Percentiles rank a stretch among this genome's conserved stretches.
These are phyloP conservation scores for Papilio polytes DNA, from an alignment of 1,140 invertebrate species.

Conservation along the genomic window DNA sequence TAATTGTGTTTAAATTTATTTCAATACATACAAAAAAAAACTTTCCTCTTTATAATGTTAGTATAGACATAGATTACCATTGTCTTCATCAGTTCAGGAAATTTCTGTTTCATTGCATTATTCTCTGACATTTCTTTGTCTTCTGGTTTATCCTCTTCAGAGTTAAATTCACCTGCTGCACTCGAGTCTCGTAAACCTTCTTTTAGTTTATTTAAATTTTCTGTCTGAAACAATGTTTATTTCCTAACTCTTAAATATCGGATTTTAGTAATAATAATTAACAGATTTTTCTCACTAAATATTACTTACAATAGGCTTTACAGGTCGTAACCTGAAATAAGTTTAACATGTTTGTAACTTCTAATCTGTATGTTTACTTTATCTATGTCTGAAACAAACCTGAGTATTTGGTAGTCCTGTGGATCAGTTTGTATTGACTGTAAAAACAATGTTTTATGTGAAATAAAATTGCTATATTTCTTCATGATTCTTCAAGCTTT, in stretches of 20 bases:
- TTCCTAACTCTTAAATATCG: background rate
- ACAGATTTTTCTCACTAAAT: no score
- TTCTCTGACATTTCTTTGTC: background rate
- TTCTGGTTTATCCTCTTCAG: background rate
- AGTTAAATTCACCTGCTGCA: background rate
- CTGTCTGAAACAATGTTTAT: background rate
- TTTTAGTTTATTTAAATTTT: background rate
- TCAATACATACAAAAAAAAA: no score
- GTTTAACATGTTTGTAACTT: background rate
- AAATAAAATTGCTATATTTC: no score
- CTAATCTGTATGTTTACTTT: background rate
- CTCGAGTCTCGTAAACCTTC: background rate
- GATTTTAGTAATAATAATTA: no score
- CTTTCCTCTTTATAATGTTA: no score
- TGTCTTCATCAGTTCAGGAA: background rate
- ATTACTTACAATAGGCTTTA: constrained; percentile 9
- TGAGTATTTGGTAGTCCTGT: background rate
- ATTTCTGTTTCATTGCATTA: constrained; percentile 21
- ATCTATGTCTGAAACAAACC: background rate
- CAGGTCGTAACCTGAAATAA: background rate
- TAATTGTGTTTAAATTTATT: no score
- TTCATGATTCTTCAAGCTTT: background rate
- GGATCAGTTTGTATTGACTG: background rate
- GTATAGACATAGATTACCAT: background rate
- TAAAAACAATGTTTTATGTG: background rate